A percentile compares a stretch with the other conserved stretches of the same genome.
phyloP scores from a whole-genome alignment of 1,140 invertebrate species.

The Zaprionus nigranus region DNA sequence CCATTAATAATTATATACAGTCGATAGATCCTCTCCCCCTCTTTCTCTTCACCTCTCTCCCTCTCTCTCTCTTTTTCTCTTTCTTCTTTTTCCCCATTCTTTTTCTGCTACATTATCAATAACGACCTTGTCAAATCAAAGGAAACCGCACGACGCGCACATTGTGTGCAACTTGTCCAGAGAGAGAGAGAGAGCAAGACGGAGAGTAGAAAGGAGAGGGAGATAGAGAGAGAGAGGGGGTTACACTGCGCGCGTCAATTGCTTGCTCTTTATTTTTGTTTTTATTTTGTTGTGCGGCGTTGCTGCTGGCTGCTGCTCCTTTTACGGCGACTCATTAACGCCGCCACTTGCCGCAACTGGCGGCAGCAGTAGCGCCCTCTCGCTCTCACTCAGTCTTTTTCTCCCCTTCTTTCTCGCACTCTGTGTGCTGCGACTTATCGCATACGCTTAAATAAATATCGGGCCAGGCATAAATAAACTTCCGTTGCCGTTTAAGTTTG shows the following conservation, averaged over 20 bases:
- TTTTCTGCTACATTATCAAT: slow-evolving; percentile 43
- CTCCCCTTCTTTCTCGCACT: background rate
- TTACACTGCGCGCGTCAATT: background rate
- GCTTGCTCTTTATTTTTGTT: slow-evolving; percentile 24
- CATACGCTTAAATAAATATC: slow-evolving; percentile 72
- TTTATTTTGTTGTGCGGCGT: slow-evolving; percentile 19
- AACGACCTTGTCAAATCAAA: slow-evolving; percentile 73
- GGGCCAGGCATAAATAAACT: slow-evolving; percentile 76
- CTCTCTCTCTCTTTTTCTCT: background rate
- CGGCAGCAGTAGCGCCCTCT: slow-evolving; percentile 29
- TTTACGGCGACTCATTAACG: slow-evolving; percentile 15
- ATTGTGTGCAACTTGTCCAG: background rate
- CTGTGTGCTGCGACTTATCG: slow-evolving; percentile 57
- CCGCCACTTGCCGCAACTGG: slow-evolving; percentile 29
- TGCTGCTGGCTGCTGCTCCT: slow-evolving; percentile 1
- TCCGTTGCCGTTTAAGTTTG: slow-evolving; percentile 62
- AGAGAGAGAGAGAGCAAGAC: background rate
- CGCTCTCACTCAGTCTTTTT: slow-evolving; percentile 30
- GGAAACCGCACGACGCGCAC: slow-evolving; percentile 22
- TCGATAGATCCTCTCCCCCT: background rate
- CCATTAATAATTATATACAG: no score
- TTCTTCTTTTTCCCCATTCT: background rate
- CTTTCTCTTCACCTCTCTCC: background rate
- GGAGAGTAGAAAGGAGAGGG: background rate
- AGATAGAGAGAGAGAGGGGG: background rate